Conservation (phyloP, 2,888 invertebrate species). For the Nomada hirtipes region DNA sequence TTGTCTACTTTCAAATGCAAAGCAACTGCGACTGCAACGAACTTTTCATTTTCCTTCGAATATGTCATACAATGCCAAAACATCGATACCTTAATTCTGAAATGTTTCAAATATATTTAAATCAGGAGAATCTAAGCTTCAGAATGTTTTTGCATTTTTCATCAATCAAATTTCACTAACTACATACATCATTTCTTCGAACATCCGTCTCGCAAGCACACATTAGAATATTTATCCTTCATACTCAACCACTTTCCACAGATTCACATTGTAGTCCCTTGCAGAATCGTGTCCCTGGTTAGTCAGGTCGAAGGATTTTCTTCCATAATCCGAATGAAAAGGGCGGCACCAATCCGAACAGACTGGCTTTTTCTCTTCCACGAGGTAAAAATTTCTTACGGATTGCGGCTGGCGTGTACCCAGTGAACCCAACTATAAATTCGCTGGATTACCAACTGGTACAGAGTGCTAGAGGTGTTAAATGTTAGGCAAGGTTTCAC, state of each 20-base stretch:
- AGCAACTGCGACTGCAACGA: too few relatives aligned
- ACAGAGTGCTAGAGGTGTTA: conserved; percentile 44
- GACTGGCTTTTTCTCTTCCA: conserved; percentile 6
- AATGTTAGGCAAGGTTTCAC: conserved; percentile 27
- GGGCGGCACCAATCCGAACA: not conserved
- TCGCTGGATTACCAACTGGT: conserved; percentile 62
- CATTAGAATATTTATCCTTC: not conserved
- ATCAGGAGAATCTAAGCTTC: too few relatives aligned
- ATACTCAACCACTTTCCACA: too few relatives aligned
- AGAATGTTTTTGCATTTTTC: not conserved
- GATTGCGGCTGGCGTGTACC: conserved; percentile 42
- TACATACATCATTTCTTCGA: too few relatives aligned
- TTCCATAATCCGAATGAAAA: not conserved
- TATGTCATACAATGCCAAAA: too few relatives aligned
- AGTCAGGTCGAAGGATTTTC: not conserved
- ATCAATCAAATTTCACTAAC: not conserved
- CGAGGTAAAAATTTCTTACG: conserved; percentile 54
- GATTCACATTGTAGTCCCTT: too few relatives aligned
- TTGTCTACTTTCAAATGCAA: not conserved
- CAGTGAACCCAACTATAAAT: conserved; percentile 71
- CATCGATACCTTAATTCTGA: too few relatives aligned
- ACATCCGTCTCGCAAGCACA: not conserved
- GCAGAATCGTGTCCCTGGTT: not conserved
- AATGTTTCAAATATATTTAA: too few relatives aligned
- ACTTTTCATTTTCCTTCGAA: too few relatives aligned